Conservation (phyloP, 2,888 invertebrate species). For the Brachyopa scutellaris region DNA sequence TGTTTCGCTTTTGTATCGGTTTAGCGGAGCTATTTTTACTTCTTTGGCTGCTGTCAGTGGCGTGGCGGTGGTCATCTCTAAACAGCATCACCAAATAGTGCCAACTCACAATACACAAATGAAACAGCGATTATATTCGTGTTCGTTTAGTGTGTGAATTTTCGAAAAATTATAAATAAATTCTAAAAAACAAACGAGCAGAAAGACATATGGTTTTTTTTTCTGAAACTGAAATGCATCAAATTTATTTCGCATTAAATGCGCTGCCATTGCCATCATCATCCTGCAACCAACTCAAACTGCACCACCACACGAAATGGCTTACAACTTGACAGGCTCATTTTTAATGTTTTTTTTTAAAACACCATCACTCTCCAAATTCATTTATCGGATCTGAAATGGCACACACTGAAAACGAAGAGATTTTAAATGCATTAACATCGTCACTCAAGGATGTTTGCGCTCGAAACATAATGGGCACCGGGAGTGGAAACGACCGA, state of each 20-base stretch:
- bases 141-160: not conserved
- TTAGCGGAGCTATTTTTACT: constrained; percentile 42
- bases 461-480: not conserved
- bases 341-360: constrained; percentile 12
- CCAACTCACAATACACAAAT: constrained; percentile 44
- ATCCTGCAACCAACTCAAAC: not conserved
- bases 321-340: constrained; percentile 48
- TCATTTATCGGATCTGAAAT: constrained; percentile 49
- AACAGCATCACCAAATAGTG: constrained; percentile 53
- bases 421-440: constrained; percentile 56
- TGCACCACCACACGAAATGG: constrained; percentile 11
- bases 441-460: constrained; percentile 41
- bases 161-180: constrained; percentile 19
- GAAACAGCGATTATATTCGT: constrained; percentile 2
- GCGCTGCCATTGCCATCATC: constrained; percentile 17
- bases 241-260: constrained; percentile 61
- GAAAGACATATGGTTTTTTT: constrained; percentile 50
- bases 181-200: constrained; percentile 37
- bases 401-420: constrained; percentile 30
- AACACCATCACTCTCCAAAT: not conserved
- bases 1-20: constrained; percentile 11
- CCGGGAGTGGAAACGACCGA: not conserved
- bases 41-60: constrained; percentile 31
- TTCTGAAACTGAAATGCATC: constrained; percentile 41
- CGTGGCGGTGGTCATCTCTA: constrained; percentile 60